These are phyloP conservation scores for Xanthostigma xanthostigma DNA, from an alignment of 2,888 invertebrate genomes.

Conservation along the genomic window DNA sequence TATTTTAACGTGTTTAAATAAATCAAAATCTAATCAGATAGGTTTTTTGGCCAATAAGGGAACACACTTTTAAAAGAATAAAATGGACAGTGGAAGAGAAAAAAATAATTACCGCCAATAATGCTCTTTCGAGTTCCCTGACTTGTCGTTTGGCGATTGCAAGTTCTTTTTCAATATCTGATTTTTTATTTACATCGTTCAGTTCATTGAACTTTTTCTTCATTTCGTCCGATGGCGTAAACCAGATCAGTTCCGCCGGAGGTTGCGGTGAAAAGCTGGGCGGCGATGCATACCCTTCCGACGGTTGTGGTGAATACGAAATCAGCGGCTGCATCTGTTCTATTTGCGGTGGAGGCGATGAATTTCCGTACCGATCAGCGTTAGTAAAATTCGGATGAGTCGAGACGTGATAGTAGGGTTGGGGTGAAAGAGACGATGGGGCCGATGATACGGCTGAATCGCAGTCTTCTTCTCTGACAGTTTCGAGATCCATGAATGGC, in stretches of 20 bases:
- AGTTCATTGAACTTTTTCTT: slow-evolving; percentile 17
- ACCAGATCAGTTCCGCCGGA: slow-evolving; percentile 20
- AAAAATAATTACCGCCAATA: slow-evolving; percentile 24
- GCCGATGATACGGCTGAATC: slow-evolving; percentile 30
- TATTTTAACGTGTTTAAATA: too few species aligned
- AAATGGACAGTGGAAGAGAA: too few species aligned
- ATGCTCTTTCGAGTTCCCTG: slow-evolving; percentile 31
- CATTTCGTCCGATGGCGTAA: slow-evolving; percentile 20
- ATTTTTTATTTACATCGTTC: too few species aligned
- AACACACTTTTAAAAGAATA: too few species aligned
- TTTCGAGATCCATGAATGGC: slow-evolving; percentile 4
- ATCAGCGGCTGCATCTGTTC: slow-evolving; percentile 19
- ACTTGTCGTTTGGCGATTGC: slow-evolving; percentile 33
- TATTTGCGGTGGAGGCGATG: slow-evolving; percentile 25
- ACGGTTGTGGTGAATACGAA: slow-evolving; percentile 11
- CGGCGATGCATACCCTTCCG: slow-evolving; percentile 9
- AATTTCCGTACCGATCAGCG: slow-evolving; percentile 26
- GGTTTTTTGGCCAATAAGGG: too few species aligned
- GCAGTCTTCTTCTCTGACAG: slow-evolving; percentile 8
- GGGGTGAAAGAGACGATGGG: slow-evolving; percentile 53
- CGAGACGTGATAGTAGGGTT: slow-evolving; percentile 36
- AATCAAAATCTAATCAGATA: too few species aligned
- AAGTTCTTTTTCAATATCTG: slow-evolving; percentile 29
- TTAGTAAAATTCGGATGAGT: background rate
- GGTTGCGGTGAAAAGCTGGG: slow-evolving; percentile 5